Percentiles rank a stretch among this genome's conserved stretches.
These are phyloP conservation scores for Arge pagana DNA, from an alignment of 2,888 invertebrate species.

Conservation along the genomic window DNA sequence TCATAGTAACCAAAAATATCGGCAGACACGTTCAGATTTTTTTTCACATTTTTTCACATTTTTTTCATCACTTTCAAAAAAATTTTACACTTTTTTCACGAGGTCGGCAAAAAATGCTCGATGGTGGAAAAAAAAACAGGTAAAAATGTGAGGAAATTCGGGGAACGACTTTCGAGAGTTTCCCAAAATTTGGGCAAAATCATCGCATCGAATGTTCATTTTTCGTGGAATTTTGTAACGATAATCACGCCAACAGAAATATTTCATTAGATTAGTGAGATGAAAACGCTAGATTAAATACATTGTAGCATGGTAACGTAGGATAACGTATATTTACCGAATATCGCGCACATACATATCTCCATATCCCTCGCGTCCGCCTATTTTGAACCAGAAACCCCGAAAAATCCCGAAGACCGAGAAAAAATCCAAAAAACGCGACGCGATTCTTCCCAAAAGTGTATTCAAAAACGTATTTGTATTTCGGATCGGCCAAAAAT, in stretches of 20 bases:
- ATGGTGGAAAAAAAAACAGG: too few species aligned
- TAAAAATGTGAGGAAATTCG: too few species aligned
- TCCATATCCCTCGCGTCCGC: constrained; percentile 25
- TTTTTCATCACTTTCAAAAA: too few species aligned
- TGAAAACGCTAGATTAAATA: constrained; percentile 18
- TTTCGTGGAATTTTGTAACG: too few species aligned
- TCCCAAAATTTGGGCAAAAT: too few species aligned
- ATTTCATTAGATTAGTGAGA: constrained; percentile 26
- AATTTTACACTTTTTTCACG: too few species aligned
- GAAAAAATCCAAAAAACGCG: background rate
- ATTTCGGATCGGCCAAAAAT: constrained; percentile 32
- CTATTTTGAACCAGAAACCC: constrained; percentile 16
- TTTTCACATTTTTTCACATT: too few species aligned
- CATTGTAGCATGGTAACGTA: constrained; percentile 20
- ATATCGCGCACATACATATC: constrained; percentile 29
- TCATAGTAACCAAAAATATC: too few species aligned
- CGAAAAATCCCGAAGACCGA: background rate
- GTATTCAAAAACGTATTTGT: constrained; percentile 19
- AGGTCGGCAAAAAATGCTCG: too few species aligned
- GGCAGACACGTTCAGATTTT: too few species aligned
- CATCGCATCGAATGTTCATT: too few species aligned
- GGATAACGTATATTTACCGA: constrained; percentile 7
- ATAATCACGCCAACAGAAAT: constrained; percentile 23
- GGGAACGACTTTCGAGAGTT: too few species aligned
- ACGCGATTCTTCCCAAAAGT: constrained; percentile 4